These are phyloP conservation scores for Illadopsis cleaveri DNA, from an alignment of 2,113 vertebrate genomes.

Conservation along the genomic window DNA sequence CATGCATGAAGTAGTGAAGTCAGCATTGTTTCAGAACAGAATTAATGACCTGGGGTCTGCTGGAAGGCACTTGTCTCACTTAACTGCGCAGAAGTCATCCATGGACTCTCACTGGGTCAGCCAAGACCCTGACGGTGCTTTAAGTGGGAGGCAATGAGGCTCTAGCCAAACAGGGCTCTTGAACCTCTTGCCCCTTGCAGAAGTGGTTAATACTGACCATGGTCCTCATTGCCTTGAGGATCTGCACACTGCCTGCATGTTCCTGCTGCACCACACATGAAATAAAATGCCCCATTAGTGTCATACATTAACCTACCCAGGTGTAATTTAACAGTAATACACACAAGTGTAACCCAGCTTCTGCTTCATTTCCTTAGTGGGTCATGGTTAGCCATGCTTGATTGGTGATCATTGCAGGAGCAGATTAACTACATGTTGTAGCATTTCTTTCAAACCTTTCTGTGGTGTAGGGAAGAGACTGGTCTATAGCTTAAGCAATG, in stretches of 20 bases:
- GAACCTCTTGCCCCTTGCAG: background rate
- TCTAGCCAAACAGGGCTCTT: background rate
- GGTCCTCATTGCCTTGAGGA: background rate
- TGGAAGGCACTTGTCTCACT: background rate
- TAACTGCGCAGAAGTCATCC: background rate
- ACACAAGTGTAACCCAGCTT: background rate
- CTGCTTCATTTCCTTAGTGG: conserved; percentile 24
- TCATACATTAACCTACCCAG: background rate
- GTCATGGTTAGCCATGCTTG: background rate
- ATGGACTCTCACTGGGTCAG: background rate
- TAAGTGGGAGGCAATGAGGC: background rate
- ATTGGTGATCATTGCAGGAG: background rate
- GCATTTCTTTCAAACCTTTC: background rate
- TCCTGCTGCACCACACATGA: background rate
- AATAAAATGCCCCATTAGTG: background rate
- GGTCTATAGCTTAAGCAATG: background rate
- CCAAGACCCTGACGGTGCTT: background rate
- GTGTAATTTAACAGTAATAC: background rate
- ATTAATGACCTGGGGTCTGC: background rate
- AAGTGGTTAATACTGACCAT: rapidly evolving
- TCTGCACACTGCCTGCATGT: rapidly evolving
- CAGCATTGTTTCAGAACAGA: background rate
- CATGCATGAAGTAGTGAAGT: background rate
- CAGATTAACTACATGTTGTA: background rate
- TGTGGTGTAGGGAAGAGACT: background rate